phyloP scores from a whole-genome alignment of 2,113 vertebrate genomes.

The Otus sunia region DNA sequence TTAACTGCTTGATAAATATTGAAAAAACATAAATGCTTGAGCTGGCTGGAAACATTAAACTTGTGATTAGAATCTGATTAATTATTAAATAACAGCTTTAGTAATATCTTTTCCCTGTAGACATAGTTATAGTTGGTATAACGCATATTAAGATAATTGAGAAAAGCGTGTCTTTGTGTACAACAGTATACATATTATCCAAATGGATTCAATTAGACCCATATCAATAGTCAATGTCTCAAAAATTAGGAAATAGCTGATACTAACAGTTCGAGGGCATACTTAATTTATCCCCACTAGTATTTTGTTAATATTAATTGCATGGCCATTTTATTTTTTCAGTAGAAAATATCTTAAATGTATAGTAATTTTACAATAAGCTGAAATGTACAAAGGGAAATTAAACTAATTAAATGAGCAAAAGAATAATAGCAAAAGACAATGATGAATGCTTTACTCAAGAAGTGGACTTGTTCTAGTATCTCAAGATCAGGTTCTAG shows the following conservation, averaged over 20 bases:
- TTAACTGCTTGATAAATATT: not conserved
- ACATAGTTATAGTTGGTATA: not conserved
- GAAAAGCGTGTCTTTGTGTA: not conserved
- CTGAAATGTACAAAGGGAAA: not conserved
- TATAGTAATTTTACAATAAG: not conserved
- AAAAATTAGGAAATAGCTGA: not conserved
- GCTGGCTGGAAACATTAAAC: not conserved
- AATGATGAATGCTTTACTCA: accelerated
- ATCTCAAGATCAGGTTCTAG: not conserved
- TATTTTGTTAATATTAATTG: not conserved
- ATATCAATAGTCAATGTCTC: not conserved
- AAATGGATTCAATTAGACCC: not conserved
- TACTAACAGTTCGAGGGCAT: not conserved
- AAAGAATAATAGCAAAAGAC: not conserved
- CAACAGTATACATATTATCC: not conserved
- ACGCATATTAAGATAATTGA: not conserved
- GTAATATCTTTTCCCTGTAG: slow-evolving; percentile 1
- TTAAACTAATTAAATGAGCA: not conserved
- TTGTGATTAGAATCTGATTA: not conserved
- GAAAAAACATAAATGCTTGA: not conserved
- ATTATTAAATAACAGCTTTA: slow-evolving; percentile 11
- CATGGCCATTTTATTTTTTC: not conserved
- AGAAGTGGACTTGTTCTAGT: not conserved
- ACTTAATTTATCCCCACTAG: not conserved
- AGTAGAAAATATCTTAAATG: not conserved